These are phyloP conservation scores for Dynastes hyllus DNA, from an alignment of 2,888 invertebrate genomes.

Conservation along the genomic window DNA sequence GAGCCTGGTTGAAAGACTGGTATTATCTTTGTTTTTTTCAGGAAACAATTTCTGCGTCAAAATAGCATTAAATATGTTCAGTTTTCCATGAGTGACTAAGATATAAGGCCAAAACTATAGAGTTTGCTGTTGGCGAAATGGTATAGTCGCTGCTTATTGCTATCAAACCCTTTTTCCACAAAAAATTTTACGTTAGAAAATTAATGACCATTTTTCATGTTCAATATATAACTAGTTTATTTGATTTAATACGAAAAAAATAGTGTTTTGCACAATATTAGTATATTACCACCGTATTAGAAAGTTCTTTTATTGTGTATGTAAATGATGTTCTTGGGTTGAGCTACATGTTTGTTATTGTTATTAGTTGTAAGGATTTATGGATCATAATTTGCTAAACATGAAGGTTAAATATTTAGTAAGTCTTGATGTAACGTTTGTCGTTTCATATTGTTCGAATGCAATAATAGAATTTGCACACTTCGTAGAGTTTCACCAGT, in stretches of 20 bases:
- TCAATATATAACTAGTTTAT: neutral
- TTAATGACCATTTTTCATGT: no score
- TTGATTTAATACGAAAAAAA: neutral
- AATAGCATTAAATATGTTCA: no score
- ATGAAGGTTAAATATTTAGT: conserved; percentile 49
- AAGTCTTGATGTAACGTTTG: conserved; percentile 35
- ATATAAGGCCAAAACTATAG: no score
- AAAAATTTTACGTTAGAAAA: no score
- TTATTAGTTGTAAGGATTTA: conserved; percentile 51
- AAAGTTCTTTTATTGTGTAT: conserved; percentile 24
- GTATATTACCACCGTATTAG: neutral
- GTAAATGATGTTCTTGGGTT: conserved; percentile 10
- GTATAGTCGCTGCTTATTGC: no score
- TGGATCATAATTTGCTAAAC: conserved; percentile 51
- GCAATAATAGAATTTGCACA: conserved; percentile 48
- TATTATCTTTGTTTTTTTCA: no score
- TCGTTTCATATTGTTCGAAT: conserved; percentile 30
- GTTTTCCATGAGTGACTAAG: no score
- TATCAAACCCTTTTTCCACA: no score
- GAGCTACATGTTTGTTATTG: conserved; percentile 44
- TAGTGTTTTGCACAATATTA: neutral
- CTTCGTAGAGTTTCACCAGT: conserved; percentile 34
- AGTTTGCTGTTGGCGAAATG: no score
- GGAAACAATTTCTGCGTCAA: no score
- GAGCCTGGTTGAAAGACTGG: no score